Conservation (phyloP, 2,888 invertebrate species). For the Sphaerophoria rueppellii region DNA sequence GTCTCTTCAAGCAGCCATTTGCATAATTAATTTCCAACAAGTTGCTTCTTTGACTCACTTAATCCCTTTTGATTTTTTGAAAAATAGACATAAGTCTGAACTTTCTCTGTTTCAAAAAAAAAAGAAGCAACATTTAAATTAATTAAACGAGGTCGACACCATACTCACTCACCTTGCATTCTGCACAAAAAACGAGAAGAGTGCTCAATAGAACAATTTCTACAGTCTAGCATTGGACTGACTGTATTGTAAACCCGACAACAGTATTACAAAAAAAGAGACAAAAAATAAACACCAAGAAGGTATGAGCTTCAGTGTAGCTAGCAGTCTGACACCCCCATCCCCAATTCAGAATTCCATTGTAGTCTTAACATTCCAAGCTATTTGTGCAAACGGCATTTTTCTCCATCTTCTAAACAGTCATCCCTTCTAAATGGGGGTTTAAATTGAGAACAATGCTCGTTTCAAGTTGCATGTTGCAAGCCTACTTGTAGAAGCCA, state of each 20-base stretch:
- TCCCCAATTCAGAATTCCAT: neutral
- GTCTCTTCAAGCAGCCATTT: too few species aligned
- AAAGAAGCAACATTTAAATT: slow-evolving; percentile 53
- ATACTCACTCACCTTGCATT: slow-evolving; percentile 69
- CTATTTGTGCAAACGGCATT: slow-evolving; percentile 19
- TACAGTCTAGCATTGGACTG: slow-evolving; percentile 51
- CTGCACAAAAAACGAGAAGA: slow-evolving; percentile 37
- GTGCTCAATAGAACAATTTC: slow-evolving; percentile 61
- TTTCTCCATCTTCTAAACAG: neutral
- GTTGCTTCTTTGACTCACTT: slow-evolving; percentile 34
- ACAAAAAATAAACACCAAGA: neutral
- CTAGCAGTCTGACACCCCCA: neutral
- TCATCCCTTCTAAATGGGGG: slow-evolving; percentile 57
- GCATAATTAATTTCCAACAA: too few species aligned
- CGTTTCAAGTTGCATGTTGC: slow-evolving; percentile 43
- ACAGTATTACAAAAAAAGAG: neutral
- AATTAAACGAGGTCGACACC: slow-evolving; percentile 68
- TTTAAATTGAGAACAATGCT: slow-evolving; percentile 68
- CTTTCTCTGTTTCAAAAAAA: neutral
- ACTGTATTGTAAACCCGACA: neutral
- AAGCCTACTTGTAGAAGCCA: slow-evolving; percentile 71
- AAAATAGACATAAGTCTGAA: slow-evolving; percentile 22
- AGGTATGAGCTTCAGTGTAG: neutral
- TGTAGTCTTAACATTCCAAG: slow-evolving; percentile 10
- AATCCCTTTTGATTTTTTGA: slow-evolving; percentile 51